Evolutionary conservation across 2,888 invertebrate species (phyloP).

Genomic region (Ashinkailepas kermadecensis): DNA sequence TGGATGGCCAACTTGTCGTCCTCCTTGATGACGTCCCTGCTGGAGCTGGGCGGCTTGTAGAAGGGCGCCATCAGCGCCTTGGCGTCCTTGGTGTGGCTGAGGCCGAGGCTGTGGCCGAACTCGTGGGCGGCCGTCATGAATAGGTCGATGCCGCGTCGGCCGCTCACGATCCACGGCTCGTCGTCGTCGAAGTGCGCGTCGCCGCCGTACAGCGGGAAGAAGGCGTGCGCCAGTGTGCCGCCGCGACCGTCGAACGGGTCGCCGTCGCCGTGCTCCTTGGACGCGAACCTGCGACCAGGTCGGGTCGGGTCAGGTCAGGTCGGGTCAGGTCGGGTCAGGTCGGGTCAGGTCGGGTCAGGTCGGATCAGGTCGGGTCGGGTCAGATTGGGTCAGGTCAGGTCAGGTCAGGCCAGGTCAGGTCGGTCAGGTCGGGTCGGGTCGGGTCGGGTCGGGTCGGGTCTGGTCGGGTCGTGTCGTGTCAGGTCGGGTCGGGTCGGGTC

Average conservation of each 20-base stretch:
- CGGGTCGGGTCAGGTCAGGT: slow-evolving; percentile 16
- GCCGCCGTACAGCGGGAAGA: slow-evolving; percentile 95
- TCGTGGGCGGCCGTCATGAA: slow-evolving; percentile 96
- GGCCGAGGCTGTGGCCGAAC: slow-evolving; percentile 91
- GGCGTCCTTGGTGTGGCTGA: slow-evolving; percentile 86
- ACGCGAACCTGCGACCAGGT: slow-evolving; percentile 54
- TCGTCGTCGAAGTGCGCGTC: slow-evolving; percentile 97
- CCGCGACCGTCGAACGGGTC: slow-evolving; percentile 95
- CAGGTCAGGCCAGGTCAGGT: background rate
- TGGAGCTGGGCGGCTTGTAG: slow-evolving; percentile 53
- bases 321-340: background rate
- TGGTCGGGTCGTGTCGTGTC: background rate
- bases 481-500: slow-evolving; percentile 21
- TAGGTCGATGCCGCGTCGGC: slow-evolving; percentile 62
- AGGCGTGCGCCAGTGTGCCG: slow-evolving; percentile 89
- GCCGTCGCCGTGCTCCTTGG: slow-evolving; percentile 86
- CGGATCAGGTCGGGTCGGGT: background rate
- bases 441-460: too few species aligned
- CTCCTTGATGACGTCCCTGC: slow-evolving; percentile 64
- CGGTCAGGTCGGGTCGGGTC: background rate
- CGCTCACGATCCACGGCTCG: slow-evolving; percentile 75
- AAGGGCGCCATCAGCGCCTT: slow-evolving; percentile 95
- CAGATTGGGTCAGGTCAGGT: slow-evolving; percentile 15
- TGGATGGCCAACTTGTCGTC: slow-evolving; percentile 82
- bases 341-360: too few species aligned